Conservation (phyloP, 23 tunicate genomes). For the Styela plicata region DNA sequence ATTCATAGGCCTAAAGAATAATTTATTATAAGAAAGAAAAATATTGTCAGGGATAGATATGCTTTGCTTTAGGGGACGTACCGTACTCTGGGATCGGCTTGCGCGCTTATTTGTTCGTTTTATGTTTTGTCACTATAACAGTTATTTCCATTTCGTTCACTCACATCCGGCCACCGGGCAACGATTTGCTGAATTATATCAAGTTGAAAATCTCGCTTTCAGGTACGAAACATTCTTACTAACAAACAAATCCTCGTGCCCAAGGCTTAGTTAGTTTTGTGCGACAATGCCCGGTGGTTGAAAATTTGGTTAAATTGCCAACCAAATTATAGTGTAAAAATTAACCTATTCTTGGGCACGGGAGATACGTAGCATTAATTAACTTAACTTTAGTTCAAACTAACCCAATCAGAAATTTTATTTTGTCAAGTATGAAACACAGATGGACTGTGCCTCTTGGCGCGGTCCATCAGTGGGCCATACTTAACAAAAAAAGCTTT, state of each 20-base stretch:
- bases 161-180: neutral
- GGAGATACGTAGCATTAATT: neutral
- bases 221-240: slow-evolving; percentile 11
- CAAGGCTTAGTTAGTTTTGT: neutral
- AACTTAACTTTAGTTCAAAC: too few relatives aligned
- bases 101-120: neutral
- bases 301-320: neutral
- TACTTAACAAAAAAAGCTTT: too few relatives aligned
- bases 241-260: slow-evolving; percentile 5
- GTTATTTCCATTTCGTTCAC: neutral
- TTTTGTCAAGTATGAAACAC: too few relatives aligned
- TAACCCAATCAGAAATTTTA: too few relatives aligned
- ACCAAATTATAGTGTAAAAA: neutral
- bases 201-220: neutral
- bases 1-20: too few relatives aligned
- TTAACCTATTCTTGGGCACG: neutral
- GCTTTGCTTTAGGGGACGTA: too few relatives aligned
- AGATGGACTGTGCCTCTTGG: too few relatives aligned
- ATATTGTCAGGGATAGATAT: too few relatives aligned
- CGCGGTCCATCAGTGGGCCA: too few relatives aligned
- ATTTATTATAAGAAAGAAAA: too few relatives aligned
- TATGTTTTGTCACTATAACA: neutral
- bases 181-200: neutral
- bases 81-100: too few relatives aligned
- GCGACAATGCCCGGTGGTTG: neutral